Percentiles rank a stretch among this genome's conserved stretches.
Conservation (phyloP, 37 sponge, comb jelly and placozoan genomes). For the Geodia barretti region DNA sequence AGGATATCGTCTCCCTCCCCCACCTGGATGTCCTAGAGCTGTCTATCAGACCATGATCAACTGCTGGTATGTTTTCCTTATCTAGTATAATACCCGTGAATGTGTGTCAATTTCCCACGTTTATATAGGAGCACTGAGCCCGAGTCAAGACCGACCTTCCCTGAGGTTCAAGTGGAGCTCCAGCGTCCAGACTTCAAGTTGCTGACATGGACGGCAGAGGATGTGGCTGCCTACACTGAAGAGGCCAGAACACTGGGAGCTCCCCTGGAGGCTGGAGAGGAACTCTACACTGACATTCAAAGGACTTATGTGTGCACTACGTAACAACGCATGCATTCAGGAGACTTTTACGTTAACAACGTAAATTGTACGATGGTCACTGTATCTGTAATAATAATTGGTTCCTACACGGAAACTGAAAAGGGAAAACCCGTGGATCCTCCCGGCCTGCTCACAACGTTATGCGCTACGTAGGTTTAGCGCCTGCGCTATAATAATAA, state of each 20-base stretch:
- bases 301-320: constrained; percentile 1
- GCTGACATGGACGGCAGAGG: constrained; percentile 27
- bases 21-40: constrained; percentile 17
- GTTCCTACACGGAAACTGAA: too few relatives aligned
- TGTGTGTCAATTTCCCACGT: neutral
- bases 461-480: too few relatives aligned
- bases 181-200: constrained; percentile 18
- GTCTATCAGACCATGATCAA: constrained; percentile 45
- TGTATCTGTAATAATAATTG: too few relatives aligned
- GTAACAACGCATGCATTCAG: too few relatives aligned
- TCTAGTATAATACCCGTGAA: neutral
- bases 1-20: constrained; percentile 49
- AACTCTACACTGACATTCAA: constrained; percentile 18
- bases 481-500: too few relatives aligned
- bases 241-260: constrained; percentile 24
- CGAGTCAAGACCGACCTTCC: constrained; percentile 16
- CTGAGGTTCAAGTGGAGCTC: neutral
- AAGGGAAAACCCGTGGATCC: too few relatives aligned
- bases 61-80: constrained; percentile 60
- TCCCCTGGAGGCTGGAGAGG: constrained; percentile 7
- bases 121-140: constrained; percentile 9
- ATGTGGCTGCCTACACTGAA: constrained; percentile 7
- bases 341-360: too few relatives aligned
- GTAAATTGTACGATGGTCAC: too few relatives aligned
- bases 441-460: too few relatives aligned